Percentiles rank a stretch among this genome's conserved stretches.
Evolutionary conservation across 2,888 invertebrate species (phyloP).

Genomic region (Polietes domitor): DNA sequence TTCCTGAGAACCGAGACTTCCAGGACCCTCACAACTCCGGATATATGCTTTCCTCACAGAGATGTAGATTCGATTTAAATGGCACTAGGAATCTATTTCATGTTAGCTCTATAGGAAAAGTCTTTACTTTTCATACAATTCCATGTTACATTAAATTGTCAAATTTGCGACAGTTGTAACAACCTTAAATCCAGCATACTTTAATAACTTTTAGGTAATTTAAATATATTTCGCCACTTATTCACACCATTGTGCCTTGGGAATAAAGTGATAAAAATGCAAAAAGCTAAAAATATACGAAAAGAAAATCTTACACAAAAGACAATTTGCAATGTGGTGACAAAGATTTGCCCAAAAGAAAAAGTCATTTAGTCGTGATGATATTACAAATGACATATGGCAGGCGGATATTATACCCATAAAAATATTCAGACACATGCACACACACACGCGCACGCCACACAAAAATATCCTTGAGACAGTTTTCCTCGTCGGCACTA

Average conservation of each 20-base stretch:
- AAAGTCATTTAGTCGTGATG: conserved; percentile 47
- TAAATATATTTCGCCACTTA: background rate
- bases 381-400: conserved; percentile 50
- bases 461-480: background rate
- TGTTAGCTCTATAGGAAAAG: no score
- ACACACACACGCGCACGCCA: no score
- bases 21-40: no score
- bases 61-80: no score
- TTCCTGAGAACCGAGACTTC: no score
- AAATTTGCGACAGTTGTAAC: background rate
- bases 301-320: conserved; percentile 24
- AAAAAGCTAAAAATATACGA: background rate
- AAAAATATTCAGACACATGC: background rate
- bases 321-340: conserved; percentile 32
- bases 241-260: background rate
- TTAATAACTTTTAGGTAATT: background rate
- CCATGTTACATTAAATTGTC: no score
- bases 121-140: no score
- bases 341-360: background rate
- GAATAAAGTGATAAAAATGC: background rate
- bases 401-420: background rate
- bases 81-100: no score
- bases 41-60: no score
- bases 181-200: background rate
- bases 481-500: background rate